A percentile compares a stretch with the other conserved stretches of the same genome.
Conservation (phyloP, 2,888 invertebrate genomes). For the Tridacna gigas region DNA sequence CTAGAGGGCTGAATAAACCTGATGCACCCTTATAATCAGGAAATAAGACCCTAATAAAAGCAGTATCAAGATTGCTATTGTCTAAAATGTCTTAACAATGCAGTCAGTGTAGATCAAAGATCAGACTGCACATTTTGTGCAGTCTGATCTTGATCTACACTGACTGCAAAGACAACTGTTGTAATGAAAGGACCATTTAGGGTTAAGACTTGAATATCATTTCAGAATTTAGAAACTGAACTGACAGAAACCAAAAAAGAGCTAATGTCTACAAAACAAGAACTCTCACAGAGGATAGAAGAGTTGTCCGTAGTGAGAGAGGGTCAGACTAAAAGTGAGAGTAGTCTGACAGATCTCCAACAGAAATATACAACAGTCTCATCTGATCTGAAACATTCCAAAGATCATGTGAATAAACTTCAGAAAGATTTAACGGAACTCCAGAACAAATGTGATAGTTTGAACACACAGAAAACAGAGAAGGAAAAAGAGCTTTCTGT, state of each 20-base stretch:
- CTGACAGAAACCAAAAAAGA: slow-evolving; percentile 52
- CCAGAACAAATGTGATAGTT: slow-evolving; percentile 35
- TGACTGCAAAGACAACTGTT: too few relatives aligned
- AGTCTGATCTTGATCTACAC: too few relatives aligned
- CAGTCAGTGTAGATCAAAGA: too few relatives aligned
- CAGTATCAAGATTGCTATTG: too few relatives aligned
- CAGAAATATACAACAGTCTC: slow-evolving; percentile 33
- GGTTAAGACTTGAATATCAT: background rate
- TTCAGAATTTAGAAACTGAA: slow-evolving; percentile 43
- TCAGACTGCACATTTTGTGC: too few relatives aligned
- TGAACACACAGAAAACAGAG: slow-evolving; percentile 38
- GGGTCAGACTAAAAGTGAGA: slow-evolving; percentile 35
- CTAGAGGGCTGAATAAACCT: too few relatives aligned
- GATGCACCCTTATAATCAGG: too few relatives aligned
- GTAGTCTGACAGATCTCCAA: slow-evolving; percentile 38
- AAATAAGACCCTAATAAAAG: too few relatives aligned
- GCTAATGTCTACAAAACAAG: slow-evolving; percentile 49
- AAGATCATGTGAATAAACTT: slow-evolving; percentile 48
- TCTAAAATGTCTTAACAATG: too few relatives aligned
- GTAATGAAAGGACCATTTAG: too few relatives aligned
- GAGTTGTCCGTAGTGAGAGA: slow-evolving; percentile 38
- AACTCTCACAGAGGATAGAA: slow-evolving; percentile 39
- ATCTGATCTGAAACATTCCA: slow-evolving; percentile 49
- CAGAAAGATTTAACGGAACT: slow-evolving; percentile 52
- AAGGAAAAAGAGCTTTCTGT: slow-evolving; percentile 26